A percentile compares a stretch with the other conserved stretches of the same genome.
These are phyloP conservation scores for Origma solitaria DNA, from an alignment of 2,113 vertebrate species.

Conservation along the genomic window DNA sequence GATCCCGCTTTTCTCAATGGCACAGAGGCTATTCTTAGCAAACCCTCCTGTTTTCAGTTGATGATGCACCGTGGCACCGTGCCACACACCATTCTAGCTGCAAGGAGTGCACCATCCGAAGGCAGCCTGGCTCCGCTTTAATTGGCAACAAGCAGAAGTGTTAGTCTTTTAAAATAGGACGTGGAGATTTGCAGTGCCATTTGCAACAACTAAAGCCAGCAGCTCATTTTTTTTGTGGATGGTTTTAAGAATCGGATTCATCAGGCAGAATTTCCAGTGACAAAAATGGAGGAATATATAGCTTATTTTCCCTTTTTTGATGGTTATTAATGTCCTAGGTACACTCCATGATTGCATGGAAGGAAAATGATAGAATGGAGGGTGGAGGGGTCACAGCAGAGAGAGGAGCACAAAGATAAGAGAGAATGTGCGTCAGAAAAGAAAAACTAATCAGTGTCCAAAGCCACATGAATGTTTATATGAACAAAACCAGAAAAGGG, in stretches of 20 bases:
- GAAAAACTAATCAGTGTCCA: background rate
- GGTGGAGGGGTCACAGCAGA: background rate
- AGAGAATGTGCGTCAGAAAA: rapidly evolving
- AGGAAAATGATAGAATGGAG: background rate
- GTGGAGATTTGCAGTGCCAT: background rate
- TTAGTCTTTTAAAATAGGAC: background rate
- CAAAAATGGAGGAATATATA: background rate
- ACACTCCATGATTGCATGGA: background rate
- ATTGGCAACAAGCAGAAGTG: background rate
- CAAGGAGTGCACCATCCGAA: background rate
- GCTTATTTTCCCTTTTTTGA: background rate
- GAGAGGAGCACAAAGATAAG: background rate
- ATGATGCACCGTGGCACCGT: background rate
- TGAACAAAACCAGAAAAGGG: background rate
- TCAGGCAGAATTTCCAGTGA: background rate
- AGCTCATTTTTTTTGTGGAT: background rate
- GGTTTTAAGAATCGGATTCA: background rate
- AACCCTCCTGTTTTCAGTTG: background rate
- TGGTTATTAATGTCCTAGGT: background rate
- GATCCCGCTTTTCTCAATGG: background rate
- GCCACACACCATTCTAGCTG: background rate
- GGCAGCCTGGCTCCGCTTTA: background rate
- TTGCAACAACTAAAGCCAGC: background rate
- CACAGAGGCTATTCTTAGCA: background rate
- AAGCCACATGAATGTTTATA: background rate